These are phyloP conservation scores for Aleiodes testaceus DNA, from an alignment of 2,888 invertebrate species.

Conservation along the genomic window DNA sequence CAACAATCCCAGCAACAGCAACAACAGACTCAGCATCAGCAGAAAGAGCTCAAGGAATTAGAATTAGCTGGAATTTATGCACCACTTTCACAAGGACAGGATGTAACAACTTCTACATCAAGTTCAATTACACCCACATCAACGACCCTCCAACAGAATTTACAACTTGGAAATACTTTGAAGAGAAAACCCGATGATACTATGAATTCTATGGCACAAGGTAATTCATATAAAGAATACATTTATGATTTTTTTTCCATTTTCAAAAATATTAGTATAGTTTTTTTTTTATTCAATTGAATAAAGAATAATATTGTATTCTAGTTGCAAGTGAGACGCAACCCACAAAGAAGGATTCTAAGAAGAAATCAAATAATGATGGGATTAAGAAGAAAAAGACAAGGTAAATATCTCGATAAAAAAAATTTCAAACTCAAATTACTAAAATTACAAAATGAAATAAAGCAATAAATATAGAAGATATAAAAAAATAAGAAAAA, in stretches of 20 bases:
- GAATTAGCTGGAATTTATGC: conserved; percentile 70
- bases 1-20: conserved; percentile 70
- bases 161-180: conserved; percentile 66
- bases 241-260: conserved; percentile 13
- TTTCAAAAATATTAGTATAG: too few relatives aligned
- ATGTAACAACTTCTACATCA: conserved; percentile 72
- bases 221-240: conserved; percentile 50
- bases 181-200: conserved; percentile 68
- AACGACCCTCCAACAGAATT: conserved; percentile 68
- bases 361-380: conserved; percentile 88
- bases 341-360: conserved; percentile 79
- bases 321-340: conserved; percentile 67
- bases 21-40: conserved; percentile 71
- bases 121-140: conserved; percentile 68
- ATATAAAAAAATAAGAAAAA: background rate
- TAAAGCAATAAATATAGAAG: background rate
- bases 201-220: conserved; percentile 64
- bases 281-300: background rate
- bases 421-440: conserved; percentile 8
- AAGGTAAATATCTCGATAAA: conserved; percentile 77
- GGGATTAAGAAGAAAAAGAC: conserved; percentile 95
- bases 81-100: conserved; percentile 69
- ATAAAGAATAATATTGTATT: conserved; percentile 41
- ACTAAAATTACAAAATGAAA: background rate
- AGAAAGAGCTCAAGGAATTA: conserved; percentile 70